phyloP scores from a whole-genome alignment of 2,113 vertebrate species.

The Heteronetta atricapilla region DNA sequence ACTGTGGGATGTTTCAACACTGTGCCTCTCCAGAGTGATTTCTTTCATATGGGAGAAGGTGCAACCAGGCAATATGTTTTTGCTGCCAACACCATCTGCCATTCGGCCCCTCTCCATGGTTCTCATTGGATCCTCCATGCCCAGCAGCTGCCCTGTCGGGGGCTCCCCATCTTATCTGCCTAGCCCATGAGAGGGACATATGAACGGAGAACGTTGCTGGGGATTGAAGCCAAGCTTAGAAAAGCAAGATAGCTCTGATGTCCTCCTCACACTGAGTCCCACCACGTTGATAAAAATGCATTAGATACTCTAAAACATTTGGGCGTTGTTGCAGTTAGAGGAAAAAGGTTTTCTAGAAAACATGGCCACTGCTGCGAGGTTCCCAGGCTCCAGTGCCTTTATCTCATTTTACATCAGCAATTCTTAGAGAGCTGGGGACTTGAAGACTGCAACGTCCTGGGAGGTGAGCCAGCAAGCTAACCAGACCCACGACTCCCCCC shows the following conservation, averaged over 20 bases:
- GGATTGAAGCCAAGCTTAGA: background rate
- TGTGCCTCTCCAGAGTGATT: background rate
- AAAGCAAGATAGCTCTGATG: background rate
- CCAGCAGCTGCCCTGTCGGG: background rate
- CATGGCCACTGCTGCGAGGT: background rate
- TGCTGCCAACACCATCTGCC: background rate
- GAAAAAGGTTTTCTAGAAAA: background rate
- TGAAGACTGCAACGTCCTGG: background rate
- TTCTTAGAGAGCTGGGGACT: background rate
- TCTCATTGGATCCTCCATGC: background rate
- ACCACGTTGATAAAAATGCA: background rate
- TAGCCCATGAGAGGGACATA: no score
- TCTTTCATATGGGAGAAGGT: background rate
- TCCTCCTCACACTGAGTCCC: background rate
- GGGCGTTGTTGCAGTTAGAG: background rate
- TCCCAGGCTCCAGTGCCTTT: background rate
- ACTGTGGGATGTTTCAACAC: background rate
- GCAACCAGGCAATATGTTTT: background rate
- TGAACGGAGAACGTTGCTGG: background rate
- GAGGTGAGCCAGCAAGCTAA: conserved; percentile 25
- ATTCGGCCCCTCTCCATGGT: rapidly evolving
- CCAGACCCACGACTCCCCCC: background rate
- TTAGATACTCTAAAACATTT: background rate
- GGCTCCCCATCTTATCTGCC: background rate
- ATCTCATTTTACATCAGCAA: background rate